A percentile compares a stretch with the other conserved stretches of the same genome.
Conservation (phyloP, 2,797 vertebrate species). For the Pterois miles region DNA sequence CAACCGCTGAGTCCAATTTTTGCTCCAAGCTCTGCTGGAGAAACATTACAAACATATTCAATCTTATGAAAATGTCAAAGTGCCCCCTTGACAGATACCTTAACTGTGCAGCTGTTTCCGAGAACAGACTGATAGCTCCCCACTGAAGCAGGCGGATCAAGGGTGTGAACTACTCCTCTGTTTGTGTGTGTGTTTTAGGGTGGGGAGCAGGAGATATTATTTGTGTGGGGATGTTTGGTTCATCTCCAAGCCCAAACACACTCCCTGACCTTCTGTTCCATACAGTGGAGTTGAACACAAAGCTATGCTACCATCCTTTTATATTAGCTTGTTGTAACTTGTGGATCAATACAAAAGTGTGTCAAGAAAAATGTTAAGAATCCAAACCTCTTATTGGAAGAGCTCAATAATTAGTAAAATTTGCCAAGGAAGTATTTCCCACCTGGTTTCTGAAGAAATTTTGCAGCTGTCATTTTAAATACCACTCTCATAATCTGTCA, state of each 20-base stretch:
- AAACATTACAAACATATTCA: constrained; percentile 45
- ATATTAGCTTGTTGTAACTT: not conserved
- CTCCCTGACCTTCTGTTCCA: not conserved
- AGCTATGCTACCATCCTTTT: not conserved
- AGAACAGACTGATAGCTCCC: constrained; percentile 53
- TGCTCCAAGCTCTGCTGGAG: constrained; percentile 20
- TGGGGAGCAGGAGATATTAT: not conserved
- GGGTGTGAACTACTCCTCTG: constrained; percentile 34
- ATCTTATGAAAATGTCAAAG: constrained; percentile 50
- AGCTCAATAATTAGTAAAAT: not conserved
- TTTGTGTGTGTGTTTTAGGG: constrained; percentile 10
- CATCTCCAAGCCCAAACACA: not conserved
- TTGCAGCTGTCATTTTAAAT: not conserved
- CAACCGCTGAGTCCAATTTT: constrained; percentile 8
- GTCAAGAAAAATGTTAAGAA: not conserved
- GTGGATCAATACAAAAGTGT: not conserved
- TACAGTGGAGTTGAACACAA: not conserved
- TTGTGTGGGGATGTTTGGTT: constrained; percentile 33
- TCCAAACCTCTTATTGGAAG: not conserved
- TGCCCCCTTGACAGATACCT: constrained; percentile 53
- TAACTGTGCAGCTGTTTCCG: constrained; percentile 66
- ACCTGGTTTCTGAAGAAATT: not conserved
- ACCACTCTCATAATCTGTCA: not conserved
- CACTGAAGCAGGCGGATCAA: constrained; percentile 31
- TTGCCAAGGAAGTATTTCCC: not conserved